Conservation (phyloP, 1,140 invertebrate genomes). For the Magallana ariakensis region DNA sequence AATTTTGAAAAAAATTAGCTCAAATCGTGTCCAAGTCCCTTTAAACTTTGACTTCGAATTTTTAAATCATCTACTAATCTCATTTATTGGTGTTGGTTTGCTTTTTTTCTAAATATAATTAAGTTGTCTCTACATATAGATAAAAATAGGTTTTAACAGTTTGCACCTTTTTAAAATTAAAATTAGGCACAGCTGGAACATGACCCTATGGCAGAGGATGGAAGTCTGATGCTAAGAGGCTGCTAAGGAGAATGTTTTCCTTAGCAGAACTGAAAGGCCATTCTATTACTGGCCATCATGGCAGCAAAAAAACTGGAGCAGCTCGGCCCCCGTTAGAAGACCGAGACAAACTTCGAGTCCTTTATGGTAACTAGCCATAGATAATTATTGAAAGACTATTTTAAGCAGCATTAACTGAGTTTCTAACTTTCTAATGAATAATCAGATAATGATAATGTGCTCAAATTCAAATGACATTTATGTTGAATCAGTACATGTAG, state of each 20-base stretch:
- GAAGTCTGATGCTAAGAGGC: conserved; percentile 40
- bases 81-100: too few species aligned
- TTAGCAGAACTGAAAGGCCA: conserved; percentile 40
- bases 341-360: conserved; percentile 8
- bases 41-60: too few species aligned
- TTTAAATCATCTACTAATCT: too few species aligned
- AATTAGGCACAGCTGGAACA: conserved; percentile 36
- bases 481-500: neutral
- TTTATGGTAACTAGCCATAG: conserved; percentile 25
- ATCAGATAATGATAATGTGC: neutral
- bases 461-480: neutral
- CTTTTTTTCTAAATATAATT: too few species aligned
- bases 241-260: conserved; percentile 32
- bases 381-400: too few species aligned
- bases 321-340: conserved; percentile 24
- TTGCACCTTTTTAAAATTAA: too few species aligned
- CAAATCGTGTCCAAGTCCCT: too few species aligned
- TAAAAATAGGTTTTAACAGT: too few species aligned
- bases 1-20: too few species aligned
- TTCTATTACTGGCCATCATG: conserved; percentile 43
- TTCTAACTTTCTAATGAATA: neutral
- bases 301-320: conserved; percentile 2
- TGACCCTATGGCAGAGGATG: conserved; percentile 29
- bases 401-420: too few species aligned
- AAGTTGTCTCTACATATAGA: too few species aligned